phyloP scores from a whole-genome alignment of 2,797 vertebrate genomes.

The Coilia nasus region DNA sequence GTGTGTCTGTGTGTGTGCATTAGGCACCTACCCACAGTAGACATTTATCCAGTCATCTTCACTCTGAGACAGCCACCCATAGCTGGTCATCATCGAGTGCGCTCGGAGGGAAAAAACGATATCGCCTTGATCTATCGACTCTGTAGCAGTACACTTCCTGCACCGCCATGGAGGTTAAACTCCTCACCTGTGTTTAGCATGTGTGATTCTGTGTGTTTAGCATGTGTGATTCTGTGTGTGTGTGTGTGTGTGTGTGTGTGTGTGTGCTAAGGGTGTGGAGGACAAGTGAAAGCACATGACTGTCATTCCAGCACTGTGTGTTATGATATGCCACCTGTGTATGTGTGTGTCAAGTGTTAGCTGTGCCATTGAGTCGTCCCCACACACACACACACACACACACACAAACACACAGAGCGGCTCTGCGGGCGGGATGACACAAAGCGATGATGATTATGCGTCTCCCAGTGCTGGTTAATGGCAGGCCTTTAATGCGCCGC shows the following conservation, averaged over 20 bases:
- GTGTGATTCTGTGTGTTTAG: no score
- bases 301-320: neutral
- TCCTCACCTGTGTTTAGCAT: neutral
- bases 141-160: neutral
- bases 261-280: neutral
- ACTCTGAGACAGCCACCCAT: neutral
- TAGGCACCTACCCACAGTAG: no score
- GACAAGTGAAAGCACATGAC: neutral
- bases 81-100: neutral
- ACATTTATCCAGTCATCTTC: no score
- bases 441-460: constrained; percentile 76
- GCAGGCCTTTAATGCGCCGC: constrained; percentile 77
- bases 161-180: neutral
- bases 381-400: constrained; percentile 7
- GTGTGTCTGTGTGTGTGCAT: no score
- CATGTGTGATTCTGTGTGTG: no score
- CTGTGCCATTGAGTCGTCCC: neutral
- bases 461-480: constrained; percentile 71
- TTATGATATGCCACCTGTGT: neutral
- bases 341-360: neutral
- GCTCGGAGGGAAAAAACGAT: neutral
- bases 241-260: neutral
- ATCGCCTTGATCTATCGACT: neutral
- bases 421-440: constrained; percentile 55
- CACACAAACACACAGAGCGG: neutral